Conservation (phyloP, 2,888 invertebrate species). For the Teleogryllus oceanicus region DNA sequence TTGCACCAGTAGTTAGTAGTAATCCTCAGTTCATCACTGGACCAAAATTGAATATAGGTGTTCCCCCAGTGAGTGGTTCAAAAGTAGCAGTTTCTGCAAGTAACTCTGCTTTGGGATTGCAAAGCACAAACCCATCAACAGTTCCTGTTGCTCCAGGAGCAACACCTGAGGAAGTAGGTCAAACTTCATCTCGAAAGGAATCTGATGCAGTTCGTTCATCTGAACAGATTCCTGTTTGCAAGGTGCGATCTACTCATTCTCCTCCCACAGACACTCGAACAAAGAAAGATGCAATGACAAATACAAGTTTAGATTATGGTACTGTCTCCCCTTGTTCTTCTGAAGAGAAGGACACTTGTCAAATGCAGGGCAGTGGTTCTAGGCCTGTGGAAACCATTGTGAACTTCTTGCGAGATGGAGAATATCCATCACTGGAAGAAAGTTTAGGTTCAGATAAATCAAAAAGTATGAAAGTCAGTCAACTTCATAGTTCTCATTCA, state of each 20-base stretch:
- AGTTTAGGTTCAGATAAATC: slow-evolving; percentile 31
- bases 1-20: slow-evolving; percentile 19
- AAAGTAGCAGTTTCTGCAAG: slow-evolving; percentile 26
- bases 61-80: slow-evolving; percentile 36
- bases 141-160: background rate
- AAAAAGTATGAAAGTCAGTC: slow-evolving; percentile 25
- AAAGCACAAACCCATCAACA: background rate
- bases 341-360: slow-evolving; percentile 25
- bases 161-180: background rate
- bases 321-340: slow-evolving; percentile 28
- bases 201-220: background rate
- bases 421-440: slow-evolving; percentile 33
- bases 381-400: background rate
- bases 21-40: slow-evolving; percentile 35
- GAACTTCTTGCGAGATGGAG: slow-evolving; percentile 25
- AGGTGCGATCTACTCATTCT: background rate
- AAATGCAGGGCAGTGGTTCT: background rate
- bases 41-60: slow-evolving; percentile 36
- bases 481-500: slow-evolving; percentile 22
- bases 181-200: slow-evolving; percentile 20
- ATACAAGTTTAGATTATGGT: slow-evolving; percentile 37
- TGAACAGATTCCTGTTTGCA: background rate
- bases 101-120: slow-evolving; percentile 1
- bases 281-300: slow-evolving; percentile 40
- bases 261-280: slow-evolving; percentile 29